phyloP scores from a whole-genome alignment of 1,140 invertebrate genomes.

The Pteromalus puparum region DNA sequence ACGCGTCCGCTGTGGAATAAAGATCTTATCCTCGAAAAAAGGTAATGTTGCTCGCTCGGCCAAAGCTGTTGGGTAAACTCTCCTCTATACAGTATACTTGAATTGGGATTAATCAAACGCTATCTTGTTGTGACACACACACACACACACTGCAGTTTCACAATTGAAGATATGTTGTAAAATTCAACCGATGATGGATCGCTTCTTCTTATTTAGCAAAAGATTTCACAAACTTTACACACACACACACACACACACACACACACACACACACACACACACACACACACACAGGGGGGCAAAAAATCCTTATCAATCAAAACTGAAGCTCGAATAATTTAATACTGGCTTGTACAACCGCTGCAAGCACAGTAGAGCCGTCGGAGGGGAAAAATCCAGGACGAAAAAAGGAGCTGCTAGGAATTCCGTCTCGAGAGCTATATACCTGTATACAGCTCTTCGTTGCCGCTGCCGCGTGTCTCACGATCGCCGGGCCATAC shows the following conservation, averaged over 20 bases:
- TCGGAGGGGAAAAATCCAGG: neutral
- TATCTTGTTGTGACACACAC: conserved; percentile 9
- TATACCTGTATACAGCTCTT: neutral
- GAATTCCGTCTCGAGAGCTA: conserved; percentile 14
- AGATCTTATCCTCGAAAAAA: conserved; percentile 48
- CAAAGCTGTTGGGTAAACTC: conserved; percentile 6
- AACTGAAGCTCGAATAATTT: too few species aligned
- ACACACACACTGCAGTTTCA: neutral
- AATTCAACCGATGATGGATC: neutral
- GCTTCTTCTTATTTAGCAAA: neutral
- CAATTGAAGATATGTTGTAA: neutral
- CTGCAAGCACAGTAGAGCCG: too few species aligned
- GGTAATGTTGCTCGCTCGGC: conserved; percentile 13
- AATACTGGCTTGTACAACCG: too few species aligned
- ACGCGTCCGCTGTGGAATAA: conserved; percentile 7
- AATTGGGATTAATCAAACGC: conserved; percentile 32
- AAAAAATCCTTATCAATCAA: neutral
- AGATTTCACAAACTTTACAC: neutral
- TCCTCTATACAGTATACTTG: neutral
- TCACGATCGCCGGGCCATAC: neutral
- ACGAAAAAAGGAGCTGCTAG: neutral
- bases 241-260: neutral
- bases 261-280: neutral
- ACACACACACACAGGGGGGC: neutral
- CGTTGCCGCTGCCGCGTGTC: neutral